Percentiles rank a stretch among this genome's conserved stretches.
Evolutionary conservation across 2,797 vertebrate species (phyloP).

Genomic region (Halcyon smyrnensis): DNA sequence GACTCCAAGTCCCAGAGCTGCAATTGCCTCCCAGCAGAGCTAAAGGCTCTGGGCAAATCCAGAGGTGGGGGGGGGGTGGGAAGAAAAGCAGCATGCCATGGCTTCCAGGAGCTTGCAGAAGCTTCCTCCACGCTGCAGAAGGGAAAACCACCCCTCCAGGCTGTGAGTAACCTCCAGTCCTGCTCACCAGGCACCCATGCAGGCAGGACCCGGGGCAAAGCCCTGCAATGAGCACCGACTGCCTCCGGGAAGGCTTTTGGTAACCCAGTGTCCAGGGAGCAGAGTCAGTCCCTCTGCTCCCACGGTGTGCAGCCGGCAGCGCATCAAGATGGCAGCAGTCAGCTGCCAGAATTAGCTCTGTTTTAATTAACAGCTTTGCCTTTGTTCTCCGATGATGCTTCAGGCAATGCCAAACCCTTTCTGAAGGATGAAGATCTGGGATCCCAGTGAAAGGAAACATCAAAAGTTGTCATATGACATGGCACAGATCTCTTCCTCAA

Average conservation of each 20-base stretch:
- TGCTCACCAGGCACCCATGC: neutral
- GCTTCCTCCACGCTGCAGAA: neutral
- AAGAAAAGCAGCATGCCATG: accelerated
- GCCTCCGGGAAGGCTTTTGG: neutral
- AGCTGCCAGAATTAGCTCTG: constrained; percentile 61
- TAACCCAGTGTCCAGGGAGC: neutral
- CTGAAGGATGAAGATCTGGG: constrained; percentile 43
- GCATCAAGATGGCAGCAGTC: neutral
- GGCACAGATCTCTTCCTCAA: neutral
- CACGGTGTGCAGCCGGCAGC: neutral
- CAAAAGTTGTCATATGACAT: neutral
- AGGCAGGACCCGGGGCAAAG: neutral
- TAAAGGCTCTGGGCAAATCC: neutral
- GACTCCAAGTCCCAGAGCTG: neutral
- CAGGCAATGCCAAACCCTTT: constrained; percentile 59
- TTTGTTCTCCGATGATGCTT: constrained; percentile 59
- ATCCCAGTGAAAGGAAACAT: constrained; percentile 8
- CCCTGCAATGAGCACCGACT: neutral
- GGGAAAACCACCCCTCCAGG: neutral
- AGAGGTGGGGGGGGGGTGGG: too few relatives aligned
- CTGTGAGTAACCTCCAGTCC: neutral
- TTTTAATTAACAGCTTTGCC: constrained; percentile 69
- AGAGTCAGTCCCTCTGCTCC: neutral
- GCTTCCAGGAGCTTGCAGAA: neutral
- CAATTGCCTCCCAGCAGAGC: neutral